Conservation (phyloP, 2,797 vertebrate species). For the Pseudopleuronectes americanus region DNA sequence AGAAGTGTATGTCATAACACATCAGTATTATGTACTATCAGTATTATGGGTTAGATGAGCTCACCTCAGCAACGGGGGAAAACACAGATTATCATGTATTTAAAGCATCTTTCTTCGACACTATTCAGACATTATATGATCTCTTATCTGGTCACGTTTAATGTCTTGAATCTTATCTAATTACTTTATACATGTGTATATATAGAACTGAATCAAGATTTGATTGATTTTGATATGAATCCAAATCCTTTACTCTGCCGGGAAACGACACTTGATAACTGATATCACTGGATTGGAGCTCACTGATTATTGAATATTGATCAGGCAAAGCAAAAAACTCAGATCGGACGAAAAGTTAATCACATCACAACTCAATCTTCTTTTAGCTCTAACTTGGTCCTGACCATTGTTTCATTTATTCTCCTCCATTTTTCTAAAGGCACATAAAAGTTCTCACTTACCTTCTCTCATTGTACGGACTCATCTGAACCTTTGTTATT, state of each 20-base stretch:
- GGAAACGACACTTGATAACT: neutral
- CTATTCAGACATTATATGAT: neutral
- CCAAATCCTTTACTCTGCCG: neutral
- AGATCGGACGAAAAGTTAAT: neutral
- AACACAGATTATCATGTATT: neutral
- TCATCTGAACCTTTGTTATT: neutral
- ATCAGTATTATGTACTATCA: neutral
- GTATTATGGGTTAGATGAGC: slow-evolving; percentile 20
- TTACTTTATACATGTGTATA: neutral
- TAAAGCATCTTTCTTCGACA: neutral
- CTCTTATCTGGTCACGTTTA: neutral
- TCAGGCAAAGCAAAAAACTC: neutral
- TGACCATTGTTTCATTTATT: too few relatives aligned
- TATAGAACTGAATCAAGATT: neutral
- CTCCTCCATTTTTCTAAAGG: too few relatives aligned
- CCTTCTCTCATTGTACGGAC: too few relatives aligned
- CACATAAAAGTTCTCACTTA: too few relatives aligned
- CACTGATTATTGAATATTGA: neutral
- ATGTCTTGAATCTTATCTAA: neutral
- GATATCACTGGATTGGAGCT: neutral
- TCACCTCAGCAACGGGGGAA: neutral
- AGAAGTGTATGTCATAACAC: slow-evolving; percentile 31
- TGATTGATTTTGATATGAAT: neutral
- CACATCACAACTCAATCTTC: too few relatives aligned
- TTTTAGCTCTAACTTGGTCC: too few relatives aligned